Percentiles rank a stretch among this genome's conserved stretches.
phyloP scores from a whole-genome alignment of 2,797 vertebrate species.

The Myoxocephalus aenaeus region DNA sequence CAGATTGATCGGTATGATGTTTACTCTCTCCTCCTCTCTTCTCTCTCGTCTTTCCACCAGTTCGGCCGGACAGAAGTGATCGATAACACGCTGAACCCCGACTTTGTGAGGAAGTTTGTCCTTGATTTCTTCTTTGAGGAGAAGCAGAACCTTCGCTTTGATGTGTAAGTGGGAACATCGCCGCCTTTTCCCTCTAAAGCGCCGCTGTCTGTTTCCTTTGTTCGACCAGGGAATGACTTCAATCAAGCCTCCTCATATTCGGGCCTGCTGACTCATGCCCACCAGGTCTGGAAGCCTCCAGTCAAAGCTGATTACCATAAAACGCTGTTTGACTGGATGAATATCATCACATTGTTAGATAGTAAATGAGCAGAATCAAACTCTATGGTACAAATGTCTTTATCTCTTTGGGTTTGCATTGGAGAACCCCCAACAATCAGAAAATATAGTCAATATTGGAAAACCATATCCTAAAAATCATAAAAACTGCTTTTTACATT shows the following conservation, averaged over 20 bases:
- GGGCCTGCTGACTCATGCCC: conserved; percentile 26
- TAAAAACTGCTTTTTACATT: background rate
- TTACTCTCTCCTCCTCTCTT: conserved; percentile 23
- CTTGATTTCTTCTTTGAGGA: conserved; percentile 95
- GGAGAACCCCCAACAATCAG: no score
- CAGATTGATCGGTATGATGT: background rate
- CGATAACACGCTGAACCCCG: conserved; percentile 93
- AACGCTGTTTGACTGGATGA: conserved; percentile 10
- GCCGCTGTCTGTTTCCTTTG: conserved; percentile 11
- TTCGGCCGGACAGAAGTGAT: conserved; percentile 94
- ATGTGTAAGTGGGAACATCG: conserved; percentile 87
- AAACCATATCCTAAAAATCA: background rate
- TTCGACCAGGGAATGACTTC: conserved; percentile 24
- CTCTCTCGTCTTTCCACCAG: conserved; percentile 68
- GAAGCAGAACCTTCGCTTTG: conserved; percentile 94
- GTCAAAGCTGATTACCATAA: conserved; percentile 12
- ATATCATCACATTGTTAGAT: background rate
- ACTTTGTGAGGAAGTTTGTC: conserved; percentile 94
- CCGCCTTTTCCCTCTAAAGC: conserved; percentile 1
- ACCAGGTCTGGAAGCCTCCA: conserved; percentile 10
- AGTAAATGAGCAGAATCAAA: background rate
- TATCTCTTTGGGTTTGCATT: background rate
- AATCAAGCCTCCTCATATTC: conserved; percentile 11
- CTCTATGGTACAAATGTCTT: background rate
- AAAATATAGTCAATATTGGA: background rate